Base-by-base conservation (phyloP, 2,888 invertebrate genomes). In the Capitulum mitella region DNA sequence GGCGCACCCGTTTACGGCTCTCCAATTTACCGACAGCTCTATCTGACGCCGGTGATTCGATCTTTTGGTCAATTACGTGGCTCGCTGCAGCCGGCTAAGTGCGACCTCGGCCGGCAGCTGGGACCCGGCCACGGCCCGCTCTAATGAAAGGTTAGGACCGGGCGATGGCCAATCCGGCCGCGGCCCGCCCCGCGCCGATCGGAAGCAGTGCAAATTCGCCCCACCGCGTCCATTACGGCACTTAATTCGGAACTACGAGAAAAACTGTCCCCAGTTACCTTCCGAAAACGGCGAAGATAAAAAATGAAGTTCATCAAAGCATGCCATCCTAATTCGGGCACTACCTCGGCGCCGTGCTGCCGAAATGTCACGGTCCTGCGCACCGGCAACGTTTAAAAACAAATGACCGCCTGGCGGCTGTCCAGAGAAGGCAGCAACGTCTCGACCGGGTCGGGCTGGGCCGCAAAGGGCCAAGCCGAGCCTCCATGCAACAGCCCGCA, bases 331-430 rank as follows among this genome's bases (percentile, higher is more conserved):
- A 12, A 32, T 3, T 6, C 32, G 14, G 61, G 29, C 61, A 22
- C 22, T 22, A 19, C 14, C 61, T 29, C 29, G n/a, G n/a, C 12
- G 61, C 29, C 61, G 61, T 2, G 32, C 32, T 32, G 61, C 29
- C 61, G 29, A 61, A 32, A 32, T 61, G 61, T 61, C 61, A 26
- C 61, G 29, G 12, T 32, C 10, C 12, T 32, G n/a, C 32, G 64
- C 64, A n/a, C 64, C 64, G 64, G 64, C 34, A 64, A 64, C 64
- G 64, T 64, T 34, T 37, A 64, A 37, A 34, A 64, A 64, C 37
- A 37, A 64, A 32, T 64, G 64, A 10, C 26, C 12, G 29, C 8
- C 29, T 14, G 61, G 26, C 26, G 61, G 61, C 61, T 5, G 22
- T 5, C 54, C 14, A 54, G 22, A 54, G 54, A 54, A 22, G 58